These are phyloP conservation scores for Pachliopta kotzebuea DNA, from an alignment of 2,888 invertebrate genomes.

Conservation along the genomic window DNA sequence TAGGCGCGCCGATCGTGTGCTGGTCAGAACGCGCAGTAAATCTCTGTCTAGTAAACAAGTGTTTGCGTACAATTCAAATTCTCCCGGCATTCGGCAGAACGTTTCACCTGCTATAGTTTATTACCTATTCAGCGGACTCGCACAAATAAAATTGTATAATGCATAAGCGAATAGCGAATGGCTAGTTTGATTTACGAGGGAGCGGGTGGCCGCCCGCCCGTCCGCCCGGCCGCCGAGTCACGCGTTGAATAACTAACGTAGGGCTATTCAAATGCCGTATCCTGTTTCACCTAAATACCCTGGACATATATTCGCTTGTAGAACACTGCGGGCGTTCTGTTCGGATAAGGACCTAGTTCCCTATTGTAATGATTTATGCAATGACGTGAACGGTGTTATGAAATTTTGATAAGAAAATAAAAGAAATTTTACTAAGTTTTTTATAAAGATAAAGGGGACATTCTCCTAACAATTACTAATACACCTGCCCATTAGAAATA, in stretches of 20 bases:
- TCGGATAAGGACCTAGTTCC: neutral
- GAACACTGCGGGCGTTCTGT: conserved; percentile 3
- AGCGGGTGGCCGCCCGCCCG: conserved; percentile 45
- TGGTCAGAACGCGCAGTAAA: conserved; percentile 33
- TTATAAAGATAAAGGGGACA: too few species aligned
- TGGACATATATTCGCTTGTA: conserved; percentile 19
- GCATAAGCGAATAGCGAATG: conserved; percentile 80
- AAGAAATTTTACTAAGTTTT: too few species aligned
- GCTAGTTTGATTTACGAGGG: conserved; percentile 79
- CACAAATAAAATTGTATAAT: conserved; percentile 82
- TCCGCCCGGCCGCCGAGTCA: conserved; percentile 42
- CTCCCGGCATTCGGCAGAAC: conserved; percentile 62
- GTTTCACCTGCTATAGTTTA: conserved; percentile 78
- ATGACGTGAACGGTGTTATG: too few species aligned
- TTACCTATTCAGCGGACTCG: conserved; percentile 79
- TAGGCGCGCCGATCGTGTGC: conserved; percentile 23
- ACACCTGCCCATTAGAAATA: too few species aligned
- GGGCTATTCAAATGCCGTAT: conserved; percentile 61
- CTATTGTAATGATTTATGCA: neutral
- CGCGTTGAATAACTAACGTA: conserved; percentile 76
- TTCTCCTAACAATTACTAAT: too few species aligned
- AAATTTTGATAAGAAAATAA: too few species aligned
- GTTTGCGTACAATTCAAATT: conserved; percentile 71
- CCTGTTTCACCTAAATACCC: conserved; percentile 34
- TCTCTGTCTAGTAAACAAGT: conserved; percentile 38